Evolutionary conservation across 1,140 invertebrate species (phyloP).

Genomic region (Drosophila sechellia): DNA sequence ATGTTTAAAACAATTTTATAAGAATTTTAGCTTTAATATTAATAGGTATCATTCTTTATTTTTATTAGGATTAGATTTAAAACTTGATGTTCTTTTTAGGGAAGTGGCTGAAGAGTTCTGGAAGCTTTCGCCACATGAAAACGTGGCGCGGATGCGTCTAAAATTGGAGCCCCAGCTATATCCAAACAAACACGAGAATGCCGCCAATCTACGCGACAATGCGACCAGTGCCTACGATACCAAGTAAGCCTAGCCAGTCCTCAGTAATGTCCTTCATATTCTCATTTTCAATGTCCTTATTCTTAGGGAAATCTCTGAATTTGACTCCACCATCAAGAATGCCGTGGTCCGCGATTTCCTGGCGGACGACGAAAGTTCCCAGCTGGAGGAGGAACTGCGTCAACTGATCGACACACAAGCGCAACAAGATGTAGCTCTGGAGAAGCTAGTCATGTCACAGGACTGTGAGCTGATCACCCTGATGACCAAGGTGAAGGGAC

Average conservation of each 20-base stretch:
- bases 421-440: conserved; percentile 82
- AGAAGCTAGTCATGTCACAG: conserved; percentile 87
- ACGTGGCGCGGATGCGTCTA: conserved; percentile 88
- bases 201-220: conserved; percentile 88
- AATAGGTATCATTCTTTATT: too few relatives aligned
- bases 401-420: conserved; percentile 72
- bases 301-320: conserved; percentile 75
- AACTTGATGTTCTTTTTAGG: conserved; percentile 55
- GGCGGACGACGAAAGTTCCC: conserved; percentile 76
- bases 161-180: conserved; percentile 87
- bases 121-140: conserved; percentile 88
- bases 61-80: background rate
- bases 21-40: too few relatives aligned
- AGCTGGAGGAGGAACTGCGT: conserved; percentile 78
- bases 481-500: conserved; percentile 88
- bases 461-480: conserved; percentile 88
- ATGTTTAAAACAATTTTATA: too few relatives aligned
- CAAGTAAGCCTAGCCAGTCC: conserved; percentile 54
- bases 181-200: conserved; percentile 86
- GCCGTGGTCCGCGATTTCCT: conserved; percentile 80
- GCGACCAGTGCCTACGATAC: conserved; percentile 77
- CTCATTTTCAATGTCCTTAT: background rate
- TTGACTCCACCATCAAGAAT: conserved; percentile 81
- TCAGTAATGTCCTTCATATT: too few relatives aligned
- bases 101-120: conserved; percentile 83